Percentiles rank a stretch among this genome's conserved stretches.
Conservation (phyloP, 2,888 invertebrate species). For the Leptinotarsa peninsularis region DNA sequence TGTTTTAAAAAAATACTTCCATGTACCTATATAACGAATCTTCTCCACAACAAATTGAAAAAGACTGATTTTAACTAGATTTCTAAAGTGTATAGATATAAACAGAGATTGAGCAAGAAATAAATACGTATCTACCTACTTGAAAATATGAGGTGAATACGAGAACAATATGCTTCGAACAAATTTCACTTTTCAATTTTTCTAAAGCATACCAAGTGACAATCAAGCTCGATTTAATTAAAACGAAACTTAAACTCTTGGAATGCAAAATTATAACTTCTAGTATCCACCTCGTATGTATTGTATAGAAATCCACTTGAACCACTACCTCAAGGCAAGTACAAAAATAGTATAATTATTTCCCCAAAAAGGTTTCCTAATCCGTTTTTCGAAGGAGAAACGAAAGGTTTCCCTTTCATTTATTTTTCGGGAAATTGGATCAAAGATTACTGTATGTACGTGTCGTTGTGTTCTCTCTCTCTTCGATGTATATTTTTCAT, state of each 20-base stretch:
- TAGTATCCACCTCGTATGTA: constrained; percentile 27
- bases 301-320: constrained; percentile 39
- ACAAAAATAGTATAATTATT: constrained; percentile 51
- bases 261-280: not conserved
- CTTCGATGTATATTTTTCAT: constrained; percentile 38
- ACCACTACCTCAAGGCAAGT: constrained; percentile 54
- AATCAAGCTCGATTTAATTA: too few relatives aligned
- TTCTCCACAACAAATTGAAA: constrained; percentile 59
- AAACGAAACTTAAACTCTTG: not conserved
- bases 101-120: constrained; percentile 42
- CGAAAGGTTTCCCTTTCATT: constrained; percentile 49
- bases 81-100: constrained; percentile 48
- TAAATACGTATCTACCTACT: constrained; percentile 6
- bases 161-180: not conserved
- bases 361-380: constrained; percentile 51
- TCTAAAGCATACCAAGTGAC: too few relatives aligned
- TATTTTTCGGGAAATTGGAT: constrained; percentile 51
- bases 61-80: constrained; percentile 68
- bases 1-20: constrained; percentile 59
- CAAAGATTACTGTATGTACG: constrained; percentile 47
- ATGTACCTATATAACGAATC: constrained; percentile 53
- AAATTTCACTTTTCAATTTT: constrained; percentile 9
- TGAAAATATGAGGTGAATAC: constrained; percentile 25
- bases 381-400: constrained; percentile 45
- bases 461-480: constrained; percentile 45